Base-by-base conservation (phyloP, 2,888 invertebrate genomes). In the Acanthopleura granulata region DNA sequence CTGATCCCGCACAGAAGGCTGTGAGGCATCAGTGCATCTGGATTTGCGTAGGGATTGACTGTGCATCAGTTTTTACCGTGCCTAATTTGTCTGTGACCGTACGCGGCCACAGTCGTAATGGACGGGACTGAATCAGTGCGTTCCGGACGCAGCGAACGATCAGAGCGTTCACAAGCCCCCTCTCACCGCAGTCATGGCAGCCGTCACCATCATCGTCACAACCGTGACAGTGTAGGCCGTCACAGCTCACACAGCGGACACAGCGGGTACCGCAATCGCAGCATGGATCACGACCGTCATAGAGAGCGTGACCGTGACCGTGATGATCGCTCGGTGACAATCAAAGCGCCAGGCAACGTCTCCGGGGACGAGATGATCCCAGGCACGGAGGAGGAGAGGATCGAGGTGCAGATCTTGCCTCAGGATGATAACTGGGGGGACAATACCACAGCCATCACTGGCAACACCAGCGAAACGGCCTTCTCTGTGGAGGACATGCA, bases 371-470 rank as follows among this genome's bases (percentile, higher is more conserved):
- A 86, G 29, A 81, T 62, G 51, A 72, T 66, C 25, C 16, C 40
- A 12, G 73, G 78, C 11, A 77, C 72, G 14, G 84, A 84, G 72
- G 89, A 90, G 70, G 89, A 89, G 78, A 83, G 87, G 70, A 97
- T 98, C 72, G 97, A 98, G 92, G 97, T 98, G 57, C 97, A 98
- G 92, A 97, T 98, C 82, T 91, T 98, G 76, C 97, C 97, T 6
- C 95, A 97, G 91, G 98, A 98, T 91, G 98, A 98, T 88, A 97
- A 97, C 90, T 98, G 98, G 98, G 97, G 97, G n/a, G 98, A 98
- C 91, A 98, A 97, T 86, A 98, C 98, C 0, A 98, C 98, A 0
- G 98, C 97, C 0, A 95, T 98, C 50, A 98, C 98, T 0, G 98
- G 97, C 15, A 97, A 97, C 87, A 98, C 98, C 0, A 97, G 97